A percentile compares a stretch with the other conserved stretches of the same genome.
These are phyloP conservation scores for Abscondita cerata DNA, from an alignment of 2,888 invertebrate genomes.

Conservation along the genomic window DNA sequence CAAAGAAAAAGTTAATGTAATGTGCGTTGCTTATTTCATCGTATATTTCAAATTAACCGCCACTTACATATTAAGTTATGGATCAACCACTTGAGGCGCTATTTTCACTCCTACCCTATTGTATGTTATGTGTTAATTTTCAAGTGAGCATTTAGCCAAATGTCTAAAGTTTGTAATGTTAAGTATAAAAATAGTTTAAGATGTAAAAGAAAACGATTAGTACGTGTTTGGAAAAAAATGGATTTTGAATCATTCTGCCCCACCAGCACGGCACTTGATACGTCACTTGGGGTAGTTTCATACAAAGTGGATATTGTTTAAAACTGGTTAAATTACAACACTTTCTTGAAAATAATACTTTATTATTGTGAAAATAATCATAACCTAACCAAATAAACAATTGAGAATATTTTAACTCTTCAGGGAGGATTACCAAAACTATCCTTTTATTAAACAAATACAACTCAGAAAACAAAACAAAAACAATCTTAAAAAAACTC, in stretches of 20 bases:
- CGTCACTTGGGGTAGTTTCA: not conserved
- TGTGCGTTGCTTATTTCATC: too few species aligned
- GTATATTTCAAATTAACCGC: too few species aligned
- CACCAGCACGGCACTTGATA: not conserved
- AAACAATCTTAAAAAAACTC: not conserved
- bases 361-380: not conserved
- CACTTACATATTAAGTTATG: too few species aligned
- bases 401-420: not conserved
- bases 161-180: not conserved
- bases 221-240: not conserved
- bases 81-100: too few species aligned
- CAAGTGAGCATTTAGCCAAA: not conserved
- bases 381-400: not conserved
- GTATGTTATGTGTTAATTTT: not conserved
- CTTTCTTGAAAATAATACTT: not conserved
- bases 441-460: constrained; percentile 4
- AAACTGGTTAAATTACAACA: not conserved
- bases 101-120: too few species aligned
- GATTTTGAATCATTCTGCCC: not conserved
- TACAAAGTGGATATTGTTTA: not conserved
- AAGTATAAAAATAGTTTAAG: not conserved
- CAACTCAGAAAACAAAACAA: not conserved
- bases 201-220: not conserved
- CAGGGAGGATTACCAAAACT: not conserved
- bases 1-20: too few species aligned